Evolutionary conservation across 2,113 vertebrate species (phyloP).

Genomic region (Haplochromis burtoni): DNA sequence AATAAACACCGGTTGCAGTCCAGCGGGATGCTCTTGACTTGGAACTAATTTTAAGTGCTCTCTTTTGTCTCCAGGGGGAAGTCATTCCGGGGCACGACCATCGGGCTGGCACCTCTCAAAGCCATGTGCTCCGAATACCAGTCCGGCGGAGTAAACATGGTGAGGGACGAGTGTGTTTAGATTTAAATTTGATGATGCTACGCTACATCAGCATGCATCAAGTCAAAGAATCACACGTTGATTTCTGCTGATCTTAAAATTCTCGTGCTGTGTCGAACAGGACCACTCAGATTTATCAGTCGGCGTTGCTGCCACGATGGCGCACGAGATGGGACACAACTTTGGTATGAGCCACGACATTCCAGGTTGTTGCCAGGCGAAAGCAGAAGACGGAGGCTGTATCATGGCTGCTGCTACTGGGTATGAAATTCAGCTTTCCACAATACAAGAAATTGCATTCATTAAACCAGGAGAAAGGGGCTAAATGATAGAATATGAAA

Average conservation of each 20-base stretch:
- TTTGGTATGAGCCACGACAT: slow-evolving; percentile 95
- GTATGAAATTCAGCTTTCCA: slow-evolving; percentile 62
- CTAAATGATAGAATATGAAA: not conserved
- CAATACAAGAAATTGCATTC: not conserved
- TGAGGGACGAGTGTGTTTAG: slow-evolving; percentile 54
- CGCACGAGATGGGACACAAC: slow-evolving; percentile 98
- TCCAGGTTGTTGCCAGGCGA: slow-evolving; percentile 79
- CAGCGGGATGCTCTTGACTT: not conserved
- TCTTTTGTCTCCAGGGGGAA: slow-evolving; percentile 74
- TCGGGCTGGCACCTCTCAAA: slow-evolving; percentile 91
- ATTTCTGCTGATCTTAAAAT: not conserved
- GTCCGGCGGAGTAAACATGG: slow-evolving; percentile 96
- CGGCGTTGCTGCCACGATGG: slow-evolving; percentile 91
- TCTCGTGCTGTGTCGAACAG: slow-evolving; percentile 51
- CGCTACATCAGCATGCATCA: not conserved
- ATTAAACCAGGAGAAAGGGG: not conserved
- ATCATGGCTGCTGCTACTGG: slow-evolving; percentile 98
- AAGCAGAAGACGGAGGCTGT: slow-evolving; percentile 85
- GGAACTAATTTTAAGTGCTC: slow-evolving; percentile 7
- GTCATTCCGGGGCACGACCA: slow-evolving; percentile 88
- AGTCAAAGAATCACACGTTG: not conserved
- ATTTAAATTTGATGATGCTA: not conserved
- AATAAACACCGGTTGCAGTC: not conserved
- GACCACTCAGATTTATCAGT: slow-evolving; percentile 88
- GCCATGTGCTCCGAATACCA: slow-evolving; percentile 96